Base-by-base conservation (phyloP, 1,140 invertebrate species). In the Galleria mellonella region DNA sequence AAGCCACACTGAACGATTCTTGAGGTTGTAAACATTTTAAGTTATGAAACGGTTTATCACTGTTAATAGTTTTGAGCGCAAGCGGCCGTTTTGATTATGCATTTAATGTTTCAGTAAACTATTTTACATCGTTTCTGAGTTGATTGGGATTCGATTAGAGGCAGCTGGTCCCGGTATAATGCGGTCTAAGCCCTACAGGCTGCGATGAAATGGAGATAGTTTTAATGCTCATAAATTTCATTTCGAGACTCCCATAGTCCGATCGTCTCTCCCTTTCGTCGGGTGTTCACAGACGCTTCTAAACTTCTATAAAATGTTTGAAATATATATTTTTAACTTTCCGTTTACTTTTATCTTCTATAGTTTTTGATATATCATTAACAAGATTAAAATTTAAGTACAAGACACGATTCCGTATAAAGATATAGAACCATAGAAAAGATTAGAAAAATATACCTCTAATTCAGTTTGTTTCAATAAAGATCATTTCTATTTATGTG, bases 221-320 rank as follows among this genome's bases (percentile, higher is more conserved):
- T 83, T 78, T 81, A 78, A 81, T 75, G 69, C 72, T 71, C 73
- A 69, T 78, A 83, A 81, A 81, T 78, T 78, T 74, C 57, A 68
- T 74, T 75, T 59, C 51, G 61, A 68, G 58, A 63, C 58, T 66
- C 45, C 39, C 17, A 23, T 41, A 62, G 65, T 56, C 54, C 72
- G 62, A 75, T 72, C 65, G 56, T 68, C 68, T 75, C 78, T 75
- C 67, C 70, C 54, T 77, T 55, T 66, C 54, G 54, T 53, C 59
- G 51, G 55, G 46, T 69, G 57, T 70, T 69, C 53, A 64, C 50
- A 49, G 49, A 65, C 77, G 59, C 62, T 67, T 58, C 53, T 58
- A 60, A 64, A 69, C 60, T 37, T 37, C 35, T n/a, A 37, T 8
- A 37, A 37, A 37, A 37, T 13, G 15, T 37, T 37, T 10, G 14